A percentile compares a stretch with the other conserved stretches of the same genome.
Evolutionary conservation across 35 echinoderm and acorn worm genomes (phyloP).

Genomic region (Ptychodera flava): DNA sequence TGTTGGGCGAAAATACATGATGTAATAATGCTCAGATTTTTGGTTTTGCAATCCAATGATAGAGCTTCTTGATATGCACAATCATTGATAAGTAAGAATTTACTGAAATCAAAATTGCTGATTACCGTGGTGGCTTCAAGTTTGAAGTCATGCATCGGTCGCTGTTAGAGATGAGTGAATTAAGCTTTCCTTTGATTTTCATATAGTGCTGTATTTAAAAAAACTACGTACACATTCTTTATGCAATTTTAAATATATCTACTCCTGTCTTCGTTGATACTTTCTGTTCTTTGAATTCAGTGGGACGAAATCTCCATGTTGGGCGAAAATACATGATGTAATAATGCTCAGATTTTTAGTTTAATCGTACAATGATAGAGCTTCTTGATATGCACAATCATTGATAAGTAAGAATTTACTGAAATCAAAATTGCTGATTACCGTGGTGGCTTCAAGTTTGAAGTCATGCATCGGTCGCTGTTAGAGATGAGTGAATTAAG

Average conservation of each 20-base stretch:
- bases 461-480: too few relatives aligned
- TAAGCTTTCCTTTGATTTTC: too few relatives aligned
- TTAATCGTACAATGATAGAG: neutral
- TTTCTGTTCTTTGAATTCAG: too few relatives aligned
- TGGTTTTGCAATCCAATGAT: neutral
- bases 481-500: too few relatives aligned
- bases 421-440: neutral
- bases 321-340: neutral
- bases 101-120: neutral
- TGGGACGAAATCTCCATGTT: neutral
- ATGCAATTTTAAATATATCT: too few relatives aligned
- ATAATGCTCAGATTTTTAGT: slow-evolving; percentile 41
- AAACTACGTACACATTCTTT: too few relatives aligned
- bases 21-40: slow-evolving; percentile 40
- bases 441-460: too few relatives aligned
- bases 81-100: neutral
- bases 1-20: neutral
- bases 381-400: neutral
- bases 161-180: too few relatives aligned
- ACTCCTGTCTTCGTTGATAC: too few relatives aligned
- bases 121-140: too few relatives aligned
- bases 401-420: neutral
- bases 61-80: neutral
- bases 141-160: too few relatives aligned
- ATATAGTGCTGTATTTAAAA: too few relatives aligned